Evolutionary conservation across 2,888 invertebrate genomes (phyloP).

Genomic region (Trissoscelio sp.): DNA sequence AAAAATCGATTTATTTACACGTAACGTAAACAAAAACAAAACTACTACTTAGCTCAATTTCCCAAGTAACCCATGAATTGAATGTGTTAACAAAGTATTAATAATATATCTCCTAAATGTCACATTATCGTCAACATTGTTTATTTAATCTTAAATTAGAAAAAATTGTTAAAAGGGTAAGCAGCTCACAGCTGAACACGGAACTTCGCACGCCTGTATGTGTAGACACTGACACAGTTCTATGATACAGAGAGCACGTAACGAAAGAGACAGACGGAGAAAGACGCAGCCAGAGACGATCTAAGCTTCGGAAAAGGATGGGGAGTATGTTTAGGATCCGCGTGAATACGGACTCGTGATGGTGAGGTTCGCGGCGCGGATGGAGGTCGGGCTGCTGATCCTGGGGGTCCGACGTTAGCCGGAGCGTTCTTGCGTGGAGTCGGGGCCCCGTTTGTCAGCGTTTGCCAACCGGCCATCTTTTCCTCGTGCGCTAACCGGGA

Average conservation of each 20-base stretch:
- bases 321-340: slow-evolving; percentile 60
- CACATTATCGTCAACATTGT: no score
- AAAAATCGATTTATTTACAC: no score
- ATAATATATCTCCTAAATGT: no score
- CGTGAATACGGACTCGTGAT: slow-evolving; percentile 63
- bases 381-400: slow-evolving; percentile 66
- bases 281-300: slow-evolving; percentile 7
- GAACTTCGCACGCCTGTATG: slow-evolving; percentile 50
- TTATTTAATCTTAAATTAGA: no score
- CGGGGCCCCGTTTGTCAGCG: slow-evolving; percentile 55
- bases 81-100: no score
- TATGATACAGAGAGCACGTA: neutral
- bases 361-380: slow-evolving; percentile 37
- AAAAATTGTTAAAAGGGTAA: no score
- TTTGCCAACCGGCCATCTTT: slow-evolving; percentile 42
- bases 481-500: slow-evolving; percentile 64
- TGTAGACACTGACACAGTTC: slow-evolving; percentile 32
- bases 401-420: slow-evolving; percentile 59
- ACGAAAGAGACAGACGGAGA: neutral
- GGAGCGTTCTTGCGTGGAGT: slow-evolving; percentile 33
- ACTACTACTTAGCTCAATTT: no score
- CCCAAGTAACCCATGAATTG: no score
- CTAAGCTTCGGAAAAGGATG: slow-evolving; percentile 14
- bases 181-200: no score
- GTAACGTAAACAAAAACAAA: no score